These are phyloP conservation scores for Phyllotis vaccarum DNA, from an alignment of 2,797 vertebrate species.

Conservation along the genomic window DNA sequence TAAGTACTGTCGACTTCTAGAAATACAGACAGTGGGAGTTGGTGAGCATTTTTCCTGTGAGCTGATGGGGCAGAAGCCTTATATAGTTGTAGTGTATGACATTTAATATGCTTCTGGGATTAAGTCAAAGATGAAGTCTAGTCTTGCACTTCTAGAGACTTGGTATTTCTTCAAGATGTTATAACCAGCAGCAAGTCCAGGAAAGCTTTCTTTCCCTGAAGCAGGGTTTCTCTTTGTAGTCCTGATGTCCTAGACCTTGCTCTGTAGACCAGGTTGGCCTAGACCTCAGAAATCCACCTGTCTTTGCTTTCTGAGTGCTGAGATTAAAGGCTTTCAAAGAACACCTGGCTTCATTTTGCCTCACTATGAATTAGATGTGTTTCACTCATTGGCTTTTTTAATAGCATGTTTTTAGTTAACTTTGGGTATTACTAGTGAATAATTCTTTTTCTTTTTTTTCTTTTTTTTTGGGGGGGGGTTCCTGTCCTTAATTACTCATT, in stretches of 20 bases:
- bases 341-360: conserved; percentile 44
- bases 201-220: conserved; percentile 18
- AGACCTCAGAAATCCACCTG: not conserved
- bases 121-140: conserved; percentile 18
- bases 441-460: not conserved
- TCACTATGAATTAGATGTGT: conserved; percentile 52
- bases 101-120: conserved; percentile 45
- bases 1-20: conserved; percentile 16
- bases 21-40: conserved; percentile 45
- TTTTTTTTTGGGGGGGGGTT: no score
- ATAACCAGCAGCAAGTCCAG: conserved; percentile 31
- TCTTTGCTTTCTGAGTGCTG: not conserved
- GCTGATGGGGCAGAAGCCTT: not conserved
- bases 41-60: conserved; percentile 58
- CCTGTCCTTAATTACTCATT: conserved; percentile 18
- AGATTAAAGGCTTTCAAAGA: not conserved
- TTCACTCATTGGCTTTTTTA: conserved; percentile 53
- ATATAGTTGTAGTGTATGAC: conserved; percentile 35
- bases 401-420: conserved; percentile 68
- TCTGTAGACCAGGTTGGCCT: not conserved
- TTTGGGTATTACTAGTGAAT: conserved; percentile 58
- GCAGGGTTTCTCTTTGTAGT: not conserved
- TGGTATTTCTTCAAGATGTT: conserved; percentile 62
- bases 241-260: not conserved
- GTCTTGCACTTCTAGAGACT: conserved; percentile 51